Evolutionary conservation across 1,140 invertebrate genomes (phyloP).

Genomic region (Philaenus spumarius): DNA sequence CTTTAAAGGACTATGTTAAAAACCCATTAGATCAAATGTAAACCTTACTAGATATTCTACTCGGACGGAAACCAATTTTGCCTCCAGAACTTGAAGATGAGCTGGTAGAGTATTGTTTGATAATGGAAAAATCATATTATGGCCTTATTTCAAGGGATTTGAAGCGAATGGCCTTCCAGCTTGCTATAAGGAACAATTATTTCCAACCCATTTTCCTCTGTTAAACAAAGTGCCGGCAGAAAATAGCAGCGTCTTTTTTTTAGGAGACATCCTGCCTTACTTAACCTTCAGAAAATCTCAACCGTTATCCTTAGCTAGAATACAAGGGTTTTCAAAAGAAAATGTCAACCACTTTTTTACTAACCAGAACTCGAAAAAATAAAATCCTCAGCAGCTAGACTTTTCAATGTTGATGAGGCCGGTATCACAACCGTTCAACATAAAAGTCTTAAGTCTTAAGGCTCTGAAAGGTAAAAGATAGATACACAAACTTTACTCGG

Average conservation of each 20-base stretch:
- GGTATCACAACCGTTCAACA: constrained; percentile 16
- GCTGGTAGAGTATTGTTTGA: too few species aligned
- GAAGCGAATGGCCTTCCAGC: not conserved
- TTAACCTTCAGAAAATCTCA: too few species aligned
- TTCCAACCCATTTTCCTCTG: not conserved
- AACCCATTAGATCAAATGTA: not conserved
- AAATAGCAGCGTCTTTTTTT: too few species aligned
- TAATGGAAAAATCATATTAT: too few species aligned
- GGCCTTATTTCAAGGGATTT: not conserved
- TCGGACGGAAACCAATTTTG: too few species aligned
- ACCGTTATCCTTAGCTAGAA: too few species aligned
- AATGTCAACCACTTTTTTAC: constrained; percentile 4
- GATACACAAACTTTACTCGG: constrained; percentile 29
- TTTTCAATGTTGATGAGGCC: constrained; percentile 24
- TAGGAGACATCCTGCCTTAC: not conserved
- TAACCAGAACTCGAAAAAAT: constrained; percentile 9
- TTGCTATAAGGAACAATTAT: not conserved
- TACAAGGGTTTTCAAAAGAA: not conserved
- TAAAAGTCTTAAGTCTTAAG: too few species aligned
- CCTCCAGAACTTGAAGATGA: too few species aligned
- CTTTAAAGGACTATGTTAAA: too few species aligned
- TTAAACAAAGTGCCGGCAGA: too few species aligned
- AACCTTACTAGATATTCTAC: too few species aligned
- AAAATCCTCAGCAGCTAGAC: constrained; percentile 16
- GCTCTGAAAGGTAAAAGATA: constrained; percentile 33